Base-by-base conservation (phyloP, 2,888 invertebrate species). In the Chironomus tentans region DNA sequence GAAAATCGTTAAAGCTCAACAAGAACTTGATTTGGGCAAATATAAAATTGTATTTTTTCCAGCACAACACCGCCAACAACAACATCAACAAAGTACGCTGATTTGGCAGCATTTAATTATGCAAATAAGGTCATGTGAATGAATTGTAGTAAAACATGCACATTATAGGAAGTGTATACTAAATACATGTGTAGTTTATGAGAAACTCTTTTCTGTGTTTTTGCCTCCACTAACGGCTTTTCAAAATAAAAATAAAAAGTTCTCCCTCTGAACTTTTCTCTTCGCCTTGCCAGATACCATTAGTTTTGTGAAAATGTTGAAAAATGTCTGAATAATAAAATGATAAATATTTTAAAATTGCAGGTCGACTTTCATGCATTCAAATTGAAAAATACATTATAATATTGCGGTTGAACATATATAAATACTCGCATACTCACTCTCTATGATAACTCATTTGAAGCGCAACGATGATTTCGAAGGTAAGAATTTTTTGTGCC, bases 131-230 rank as follows among this genome's bases (percentile, higher is more conserved):
- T 76, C 76, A 76, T 69, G 76, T 69, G 76, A 76, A 74, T 76
- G 76, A 76, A 76, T 76, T 76, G 76, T 48, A 69, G 76, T 76
- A 69, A 76, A 76, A 76, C 76, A 76, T 76, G 76, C 76, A 76
- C 76, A 76, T 56, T 56, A 56, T 76, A 76, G 75, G 75, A 76
- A 69, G 68, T 68, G 69, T 68, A 74, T 62, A 74, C 74, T 68
- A 68, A 74, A 74, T 65, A 68, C 62, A 74, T 74, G 74, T 74
- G 74, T 68, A 24, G 56, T 71, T 71, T 71, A 71, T 71, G 71
- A 46, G 72, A 72, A 65, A 65, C 65, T 65, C 21, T 65, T 18
- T 65, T 24, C 22, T 50, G 2, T 15, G 4, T 50, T 50, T 50
- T 56, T 38, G 38, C 38, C 38, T 38, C 38, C 38, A 38, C 7